phyloP scores from a whole-genome alignment of 1,140 invertebrate genomes.

The Teleopsis dalmanni region DNA sequence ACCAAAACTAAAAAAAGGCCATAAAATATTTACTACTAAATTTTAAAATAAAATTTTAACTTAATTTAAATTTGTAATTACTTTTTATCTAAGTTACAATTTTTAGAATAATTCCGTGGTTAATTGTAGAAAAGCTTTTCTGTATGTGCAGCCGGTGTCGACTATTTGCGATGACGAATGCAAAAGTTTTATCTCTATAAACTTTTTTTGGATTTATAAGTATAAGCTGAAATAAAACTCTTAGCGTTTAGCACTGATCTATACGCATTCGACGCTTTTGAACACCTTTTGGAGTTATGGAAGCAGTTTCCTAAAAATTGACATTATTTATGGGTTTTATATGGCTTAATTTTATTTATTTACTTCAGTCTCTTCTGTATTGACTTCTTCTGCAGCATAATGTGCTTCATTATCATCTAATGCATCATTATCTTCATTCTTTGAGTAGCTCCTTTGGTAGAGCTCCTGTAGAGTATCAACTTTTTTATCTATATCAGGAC shows the following conservation, averaged over 20 bases:
- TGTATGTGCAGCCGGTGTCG: no score
- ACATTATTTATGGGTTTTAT: background rate
- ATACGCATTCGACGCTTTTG: conserved; percentile 37
- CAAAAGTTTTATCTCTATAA: background rate
- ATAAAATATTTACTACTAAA: no score
- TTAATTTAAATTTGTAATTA: no score
- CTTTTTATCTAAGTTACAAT: no score
- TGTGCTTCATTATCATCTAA: background rate
- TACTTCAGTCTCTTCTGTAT: background rate
- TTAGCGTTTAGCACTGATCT: conserved; percentile 18
- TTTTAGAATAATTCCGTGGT: no score
- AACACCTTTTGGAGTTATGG: conserved; percentile 25
- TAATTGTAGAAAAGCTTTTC: no score
- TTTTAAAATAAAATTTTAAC: no score
- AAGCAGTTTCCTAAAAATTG: conserved; percentile 22
- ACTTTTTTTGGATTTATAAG: conserved; percentile 7
- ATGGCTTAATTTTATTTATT: background rate
- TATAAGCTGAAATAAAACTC: background rate
- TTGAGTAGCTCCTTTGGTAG: conserved; percentile 21
- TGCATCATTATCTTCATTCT: conserved; percentile 12
- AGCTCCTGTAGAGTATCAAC: conserved; percentile 38
- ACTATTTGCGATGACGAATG: background rate
- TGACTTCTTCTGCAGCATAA: conserved; percentile 5
- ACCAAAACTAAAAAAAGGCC: no score
- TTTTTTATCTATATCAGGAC: no score